Evolutionary conservation across 2,797 vertebrate genomes (phyloP).

Genomic region (Premnoplex brunnescens): DNA sequence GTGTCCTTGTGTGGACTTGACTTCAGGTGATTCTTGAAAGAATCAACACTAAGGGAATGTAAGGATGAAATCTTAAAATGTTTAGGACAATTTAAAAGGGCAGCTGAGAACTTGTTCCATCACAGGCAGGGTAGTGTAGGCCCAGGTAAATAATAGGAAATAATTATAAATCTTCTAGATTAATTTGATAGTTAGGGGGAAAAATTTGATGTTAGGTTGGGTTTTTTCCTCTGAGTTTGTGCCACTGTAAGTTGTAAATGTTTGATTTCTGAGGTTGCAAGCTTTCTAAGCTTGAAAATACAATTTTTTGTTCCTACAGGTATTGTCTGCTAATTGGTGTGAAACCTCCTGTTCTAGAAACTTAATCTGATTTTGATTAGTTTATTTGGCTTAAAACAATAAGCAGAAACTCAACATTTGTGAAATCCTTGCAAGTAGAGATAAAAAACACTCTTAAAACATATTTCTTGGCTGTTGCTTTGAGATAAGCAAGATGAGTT

Average conservation of each 20-base stretch:
- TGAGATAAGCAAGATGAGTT: not conserved
- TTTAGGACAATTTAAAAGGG: not conserved
- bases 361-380: not conserved
- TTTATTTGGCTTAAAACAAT: not conserved
- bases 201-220: rapidly evolving
- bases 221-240: not conserved
- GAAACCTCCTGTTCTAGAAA: not conserved
- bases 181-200: not conserved
- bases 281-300: not conserved
- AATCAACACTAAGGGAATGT: not conserved
- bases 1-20: not conserved
- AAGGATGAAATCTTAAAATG: not conserved
- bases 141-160: not conserved
- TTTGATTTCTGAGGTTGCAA: not conserved
- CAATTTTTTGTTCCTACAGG: rapidly evolving
- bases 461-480: not conserved
- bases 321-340: not conserved
- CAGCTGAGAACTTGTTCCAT: not conserved
- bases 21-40: not conserved
- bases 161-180: not conserved
- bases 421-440: not conserved
- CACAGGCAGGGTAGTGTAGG: not conserved
- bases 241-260: not conserved
- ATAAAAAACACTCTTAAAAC: not conserved
- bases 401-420: not conserved